These are phyloP conservation scores for Pammene fasciana DNA, from an alignment of 2,888 invertebrate genomes.

Conservation along the genomic window DNA sequence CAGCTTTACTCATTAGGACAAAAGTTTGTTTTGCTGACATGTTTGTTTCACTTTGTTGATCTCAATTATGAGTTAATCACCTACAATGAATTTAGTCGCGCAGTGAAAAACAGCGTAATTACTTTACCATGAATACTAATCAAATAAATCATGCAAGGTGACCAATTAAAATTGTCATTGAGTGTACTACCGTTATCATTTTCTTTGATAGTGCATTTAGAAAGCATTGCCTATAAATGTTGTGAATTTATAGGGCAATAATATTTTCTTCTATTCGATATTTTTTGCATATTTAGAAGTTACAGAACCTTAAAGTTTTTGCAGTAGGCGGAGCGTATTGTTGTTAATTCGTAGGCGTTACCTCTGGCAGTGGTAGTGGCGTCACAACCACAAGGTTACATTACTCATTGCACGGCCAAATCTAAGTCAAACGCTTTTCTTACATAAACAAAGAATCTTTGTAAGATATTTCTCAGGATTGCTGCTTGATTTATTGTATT, in stretches of 20 bases:
- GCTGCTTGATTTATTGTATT: no score
- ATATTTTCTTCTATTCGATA: no score
- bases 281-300: not conserved
- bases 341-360: slow-evolving; percentile 74
- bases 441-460: slow-evolving; percentile 35
- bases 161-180: no score
- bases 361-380: slow-evolving; percentile 56
- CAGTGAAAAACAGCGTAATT: not conserved
- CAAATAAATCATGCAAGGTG: no score
- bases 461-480: not conserved
- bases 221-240: slow-evolving; percentile 1
- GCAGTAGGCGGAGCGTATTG: slow-evolving; percentile 75
- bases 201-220: not conserved
- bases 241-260: no score
- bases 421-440: slow-evolving; percentile 32
- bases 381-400: slow-evolving; percentile 63
- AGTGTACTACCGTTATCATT: not conserved
- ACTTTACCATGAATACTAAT: not conserved
- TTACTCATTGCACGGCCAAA: slow-evolving; percentile 61
- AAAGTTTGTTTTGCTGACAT: slow-evolving; percentile 32
- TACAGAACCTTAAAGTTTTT: slow-evolving; percentile 57
- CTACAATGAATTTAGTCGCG: not conserved
- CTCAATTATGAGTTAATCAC: not conserved
- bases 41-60: slow-evolving; percentile 20
- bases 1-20: slow-evolving; percentile 35